Base-by-base conservation (phyloP, 1,140 invertebrate species). In the Polypedilum pembai region DNA sequence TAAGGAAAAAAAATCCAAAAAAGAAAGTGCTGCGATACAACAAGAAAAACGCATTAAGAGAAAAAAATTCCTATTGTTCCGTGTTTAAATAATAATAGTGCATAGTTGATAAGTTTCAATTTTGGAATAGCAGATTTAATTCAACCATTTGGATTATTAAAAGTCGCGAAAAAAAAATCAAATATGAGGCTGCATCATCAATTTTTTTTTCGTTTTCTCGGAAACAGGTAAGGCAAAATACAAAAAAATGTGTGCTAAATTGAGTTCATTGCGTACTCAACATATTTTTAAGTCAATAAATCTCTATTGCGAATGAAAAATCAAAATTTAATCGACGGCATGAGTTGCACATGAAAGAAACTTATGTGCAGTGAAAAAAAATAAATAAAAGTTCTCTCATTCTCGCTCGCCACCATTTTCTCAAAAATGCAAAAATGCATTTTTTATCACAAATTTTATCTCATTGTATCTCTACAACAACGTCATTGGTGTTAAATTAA, bases 131-230 rank as follows among this genome's bases (percentile, higher is more conserved):
- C 12, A 56, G 15, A 56, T 15, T 56, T 5, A 33, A 33, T 33
- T 33, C 24, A 33, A 33, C 5, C 24, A 33, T 56, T 56, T 12
- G 45, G 45, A 56, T 56, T 56, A 56, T 4, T 56, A 56, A n/a
- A 56, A 56, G 12, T 56, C n/a, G 15, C 15, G 12, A 4, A 56
- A 56, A 56, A 56, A 56, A 56, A 8, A 56, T 56, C 10, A 56
- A 56, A 56, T 56, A 69, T 69, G 65, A 69, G 8, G 65, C 17
- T 69, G 15, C 17, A 20, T 18, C 65, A 69, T 18, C 65, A 69
- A 69, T 7, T 69, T 20, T 69, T 69, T 69, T 69, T 69, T 69
- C 65, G 65, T 20, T 69, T 69, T 69, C 65, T 69, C 4, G 65
- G 65, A 69, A 69, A 69, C 20, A 69, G 65, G 65, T 69, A 69